These are phyloP conservation scores for Calameuta idolon DNA, from an alignment of 2,888 invertebrate species.

Conservation along the genomic window DNA sequence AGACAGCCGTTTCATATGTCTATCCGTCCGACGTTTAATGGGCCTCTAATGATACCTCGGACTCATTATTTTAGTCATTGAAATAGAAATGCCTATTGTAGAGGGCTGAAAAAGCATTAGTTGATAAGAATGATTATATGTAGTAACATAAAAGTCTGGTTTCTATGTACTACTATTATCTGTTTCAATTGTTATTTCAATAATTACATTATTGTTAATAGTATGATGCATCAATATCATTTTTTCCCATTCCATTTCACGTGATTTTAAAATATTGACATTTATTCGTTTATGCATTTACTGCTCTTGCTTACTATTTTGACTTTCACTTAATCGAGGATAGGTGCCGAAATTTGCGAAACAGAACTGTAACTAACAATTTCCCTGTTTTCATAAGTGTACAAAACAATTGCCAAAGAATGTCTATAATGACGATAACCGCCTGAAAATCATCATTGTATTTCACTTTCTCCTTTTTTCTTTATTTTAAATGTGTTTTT, in stretches of 20 bases:
- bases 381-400: not conserved
- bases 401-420: not conserved
- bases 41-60: not conserved
- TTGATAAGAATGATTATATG: not conserved
- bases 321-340: no score
- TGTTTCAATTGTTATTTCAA: not conserved
- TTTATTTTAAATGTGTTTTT: not conserved
- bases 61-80: not conserved
- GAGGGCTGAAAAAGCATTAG: not conserved
- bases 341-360: no score
- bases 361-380: not conserved
- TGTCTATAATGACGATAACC: not conserved
- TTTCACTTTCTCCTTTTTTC: not conserved
- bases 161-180: not conserved
- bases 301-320: not conserved
- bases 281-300: not conserved
- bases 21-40: not conserved
- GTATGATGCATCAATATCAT: not conserved
- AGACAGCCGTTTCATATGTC: not conserved
- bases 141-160: not conserved
- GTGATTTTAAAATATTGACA: not conserved
- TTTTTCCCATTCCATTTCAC: not conserved
- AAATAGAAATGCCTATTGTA: not conserved
- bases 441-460: not conserved
- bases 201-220: not conserved